phyloP scores from a whole-genome alignment of 2,797 vertebrate species.

The Melanotaenia pygmaea region DNA sequence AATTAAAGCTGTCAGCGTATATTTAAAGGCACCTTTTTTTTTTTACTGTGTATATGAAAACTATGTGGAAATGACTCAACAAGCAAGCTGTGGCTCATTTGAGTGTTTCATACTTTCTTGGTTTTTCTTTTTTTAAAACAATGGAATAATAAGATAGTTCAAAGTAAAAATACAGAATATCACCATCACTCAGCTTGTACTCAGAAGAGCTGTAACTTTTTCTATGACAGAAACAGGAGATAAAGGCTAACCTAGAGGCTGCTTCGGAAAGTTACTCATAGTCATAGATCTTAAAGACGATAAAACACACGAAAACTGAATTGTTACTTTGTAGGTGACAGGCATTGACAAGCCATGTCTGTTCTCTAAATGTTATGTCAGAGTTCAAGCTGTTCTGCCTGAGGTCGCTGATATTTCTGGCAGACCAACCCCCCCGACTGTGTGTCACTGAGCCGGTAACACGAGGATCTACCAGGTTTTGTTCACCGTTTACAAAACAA shows the following conservation, averaged over 20 bases:
- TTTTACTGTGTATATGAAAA: neutral
- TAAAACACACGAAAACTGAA: too few species aligned
- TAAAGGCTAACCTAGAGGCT: neutral
- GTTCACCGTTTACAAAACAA: slow-evolving; percentile 7
- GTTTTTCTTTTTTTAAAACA: neutral
- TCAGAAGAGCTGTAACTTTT: neutral
- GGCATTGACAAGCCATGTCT: neutral
- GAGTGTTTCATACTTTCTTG: neutral
- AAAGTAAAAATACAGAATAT: neutral
- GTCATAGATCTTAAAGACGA: too few species aligned
- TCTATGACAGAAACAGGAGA: neutral
- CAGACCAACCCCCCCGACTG: neutral
- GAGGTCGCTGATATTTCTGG: neutral
- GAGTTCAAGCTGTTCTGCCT: neutral
- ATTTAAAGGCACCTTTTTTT: neutral
- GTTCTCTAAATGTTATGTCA: neutral
- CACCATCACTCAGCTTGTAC: accelerated
- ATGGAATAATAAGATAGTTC: neutral
- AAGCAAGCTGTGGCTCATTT: neutral
- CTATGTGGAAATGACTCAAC: neutral
- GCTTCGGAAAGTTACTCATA: neutral
- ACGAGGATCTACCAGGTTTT: slow-evolving; percentile 8
- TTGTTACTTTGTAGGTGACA: neutral
- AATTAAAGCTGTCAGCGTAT: neutral
- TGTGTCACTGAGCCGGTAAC: slow-evolving; percentile 8